Evolutionary conservation across 2,888 invertebrate species (phyloP), one percentile per base, ranked within the genome.

Genomic region (Cinara cedri): DNA sequence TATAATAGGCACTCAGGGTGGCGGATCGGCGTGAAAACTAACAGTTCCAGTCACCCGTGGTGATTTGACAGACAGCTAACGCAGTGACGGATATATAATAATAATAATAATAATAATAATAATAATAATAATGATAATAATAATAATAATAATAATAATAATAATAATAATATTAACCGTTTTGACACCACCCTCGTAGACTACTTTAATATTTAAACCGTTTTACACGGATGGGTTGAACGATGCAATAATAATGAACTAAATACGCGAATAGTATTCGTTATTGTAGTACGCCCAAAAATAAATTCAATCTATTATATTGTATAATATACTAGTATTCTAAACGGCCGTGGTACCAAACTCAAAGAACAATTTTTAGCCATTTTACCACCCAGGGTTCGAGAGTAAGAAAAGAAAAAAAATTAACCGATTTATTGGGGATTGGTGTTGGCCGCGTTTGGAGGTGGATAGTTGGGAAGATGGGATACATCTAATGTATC

Each of bases 21-120:
- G 76, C 76, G 76, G 76, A 76, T 66, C 76, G 76, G 76, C 76
- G 76, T 76, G 76, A 76, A 76, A 76, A 76, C 76, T 76, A 76
- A 76, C 76, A 76, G 76, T 76, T 76, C 76, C 24, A 76, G 66
- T 76, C 76, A 76, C 76, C 76, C 76, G 76, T 55, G 66, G 76
- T 44, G 76, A 76, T 76, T 76, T 76, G 76, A 76, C 76, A 76
- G 76, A 76, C 76, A 66, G 76, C 76, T 46, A 76, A 76, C 65
- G 55, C 26, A 14, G 26, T 62, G 72, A 76, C 65, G 76, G 54
- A 44, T 55, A 74, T 63, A 54, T 9, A 24, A 54, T 65, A n/a
- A 65, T 63, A 63, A 54, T 75, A 75, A 65, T 44, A 54, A 75
- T 55, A 66, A 75, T 75, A 49, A 75, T 34, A 34, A 34, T 34